Percentiles rank a stretch among this genome's conserved stretches.
These are phyloP conservation scores for Salminus brasiliensis DNA, from an alignment of 2,113 vertebrate species.

Conservation along the genomic window DNA sequence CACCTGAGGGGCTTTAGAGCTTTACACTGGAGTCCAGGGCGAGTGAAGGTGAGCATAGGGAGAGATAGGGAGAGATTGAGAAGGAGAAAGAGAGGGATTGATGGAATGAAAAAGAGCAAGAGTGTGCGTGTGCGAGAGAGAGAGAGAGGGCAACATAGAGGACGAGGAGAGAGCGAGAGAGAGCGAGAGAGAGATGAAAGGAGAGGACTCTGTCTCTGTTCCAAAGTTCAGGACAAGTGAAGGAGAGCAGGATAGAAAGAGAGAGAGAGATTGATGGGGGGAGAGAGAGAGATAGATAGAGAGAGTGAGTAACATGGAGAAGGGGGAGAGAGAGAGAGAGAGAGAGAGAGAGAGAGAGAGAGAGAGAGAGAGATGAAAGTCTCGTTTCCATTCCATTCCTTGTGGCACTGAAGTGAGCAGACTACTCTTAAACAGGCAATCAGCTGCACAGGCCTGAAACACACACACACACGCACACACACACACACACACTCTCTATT, in stretches of 20 bases:
- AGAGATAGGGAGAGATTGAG: constrained; percentile 5
- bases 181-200: constrained; percentile 21
- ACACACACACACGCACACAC: background rate
- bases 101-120: background rate
- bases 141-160: constrained; percentile 9
- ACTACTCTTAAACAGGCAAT: background rate
- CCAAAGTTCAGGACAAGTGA: background rate
- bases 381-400: background rate
- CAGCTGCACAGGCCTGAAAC: background rate
- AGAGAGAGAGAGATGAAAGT: background rate
- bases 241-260: background rate
- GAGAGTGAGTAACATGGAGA: too few species aligned
- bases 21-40: constrained; percentile 1
- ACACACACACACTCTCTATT: background rate
- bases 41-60: constrained; percentile 15
- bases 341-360: background rate
- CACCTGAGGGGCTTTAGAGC: background rate
- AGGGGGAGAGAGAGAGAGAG: too few species aligned
- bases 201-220: background rate
- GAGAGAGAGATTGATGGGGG: background rate
- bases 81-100: constrained; percentile 10
- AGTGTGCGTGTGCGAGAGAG: constrained; percentile 8
- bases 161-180: background rate
- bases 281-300: too few species aligned
- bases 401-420: background rate